phyloP scores from a whole-genome alignment of 2,113 vertebrate species.

The Pagrus major region DNA sequence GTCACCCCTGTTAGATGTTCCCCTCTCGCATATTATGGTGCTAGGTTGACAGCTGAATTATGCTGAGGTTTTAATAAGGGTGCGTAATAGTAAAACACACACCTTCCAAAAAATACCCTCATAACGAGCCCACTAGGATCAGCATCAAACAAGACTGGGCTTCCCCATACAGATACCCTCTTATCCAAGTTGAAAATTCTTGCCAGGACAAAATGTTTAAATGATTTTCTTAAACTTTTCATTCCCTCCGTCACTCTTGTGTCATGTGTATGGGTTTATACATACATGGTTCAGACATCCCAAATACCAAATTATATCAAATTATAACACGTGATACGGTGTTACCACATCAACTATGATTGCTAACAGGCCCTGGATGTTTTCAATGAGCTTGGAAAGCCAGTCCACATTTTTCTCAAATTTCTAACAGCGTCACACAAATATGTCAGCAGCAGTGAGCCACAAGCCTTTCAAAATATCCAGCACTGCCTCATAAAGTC shows the following conservation, averaged over 20 bases:
- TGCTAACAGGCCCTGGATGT: slow-evolving; percentile 74
- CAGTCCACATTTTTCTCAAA: slow-evolving; percentile 59
- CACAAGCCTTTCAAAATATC: slow-evolving; percentile 67
- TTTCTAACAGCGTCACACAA: slow-evolving; percentile 71
- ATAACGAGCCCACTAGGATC: background rate
- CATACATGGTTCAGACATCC: slow-evolving; percentile 34
- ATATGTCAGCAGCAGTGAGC: slow-evolving; percentile 71
- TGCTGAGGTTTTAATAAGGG: slow-evolving; percentile 24
- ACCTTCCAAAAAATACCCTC: slow-evolving; percentile 5
- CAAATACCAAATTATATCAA: slow-evolving; percentile 46
- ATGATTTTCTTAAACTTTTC: slow-evolving; percentile 7
- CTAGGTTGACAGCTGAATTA: slow-evolving; percentile 37
- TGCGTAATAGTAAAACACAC: slow-evolving; percentile 5
- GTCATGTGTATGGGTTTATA: slow-evolving; percentile 28
- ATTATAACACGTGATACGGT: slow-evolving; percentile 43
- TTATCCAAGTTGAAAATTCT: background rate
- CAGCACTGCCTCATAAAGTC: slow-evolving; percentile 61
- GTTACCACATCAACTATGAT: slow-evolving; percentile 68
- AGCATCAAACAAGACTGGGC: slow-evolving; percentile 28
- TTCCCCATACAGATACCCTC: background rate
- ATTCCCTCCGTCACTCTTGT: background rate
- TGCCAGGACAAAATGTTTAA: slow-evolving; percentile 10
- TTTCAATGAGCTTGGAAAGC: slow-evolving; percentile 69
- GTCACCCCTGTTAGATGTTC: slow-evolving; percentile 27
- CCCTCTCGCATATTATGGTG: background rate